Percentiles rank a stretch among this genome's conserved stretches.
Evolutionary conservation across 2,888 invertebrate genomes (phyloP).

Genomic region (Erebia aethiops): DNA sequence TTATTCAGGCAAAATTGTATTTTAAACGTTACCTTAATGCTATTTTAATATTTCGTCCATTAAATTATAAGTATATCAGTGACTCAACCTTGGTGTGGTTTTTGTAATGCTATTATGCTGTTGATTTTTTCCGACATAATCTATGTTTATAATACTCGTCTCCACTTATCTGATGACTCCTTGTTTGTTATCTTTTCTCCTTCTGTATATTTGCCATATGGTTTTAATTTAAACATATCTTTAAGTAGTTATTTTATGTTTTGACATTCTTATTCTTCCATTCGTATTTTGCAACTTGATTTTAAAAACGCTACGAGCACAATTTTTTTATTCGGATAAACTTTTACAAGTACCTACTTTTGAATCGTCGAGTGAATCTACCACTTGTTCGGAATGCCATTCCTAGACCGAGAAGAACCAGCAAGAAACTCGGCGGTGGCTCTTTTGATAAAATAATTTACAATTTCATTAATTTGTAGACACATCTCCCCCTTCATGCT

Average conservation of each 20-base stretch:
- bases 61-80: constrained; percentile 1
- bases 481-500: too few species aligned
- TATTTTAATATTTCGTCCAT: constrained; percentile 9
- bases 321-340: background rate
- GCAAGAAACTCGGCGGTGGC: too few species aligned
- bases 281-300: background rate
- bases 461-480: too few species aligned
- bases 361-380: too few species aligned
- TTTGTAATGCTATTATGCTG: constrained; percentile 25
- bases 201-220: constrained; percentile 19
- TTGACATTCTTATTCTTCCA: background rate
- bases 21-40: constrained; percentile 2
- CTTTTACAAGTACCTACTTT: too few species aligned
- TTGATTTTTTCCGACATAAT: constrained; percentile 12
- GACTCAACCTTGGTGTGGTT: constrained; percentile 19
- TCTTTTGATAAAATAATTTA: too few species aligned
- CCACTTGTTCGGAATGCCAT: too few species aligned
- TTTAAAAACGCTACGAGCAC: background rate
- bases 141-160: constrained; percentile 15
- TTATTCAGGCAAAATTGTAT: background rate
- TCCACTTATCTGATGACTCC: constrained; percentile 16
- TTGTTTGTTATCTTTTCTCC: constrained; percentile 24
- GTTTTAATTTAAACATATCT: constrained; percentile 22
- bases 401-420: too few species aligned
- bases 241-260: background rate